phyloP scores from a whole-genome alignment of 2,888 invertebrate species.

The Drosophila acutilabella region DNA sequence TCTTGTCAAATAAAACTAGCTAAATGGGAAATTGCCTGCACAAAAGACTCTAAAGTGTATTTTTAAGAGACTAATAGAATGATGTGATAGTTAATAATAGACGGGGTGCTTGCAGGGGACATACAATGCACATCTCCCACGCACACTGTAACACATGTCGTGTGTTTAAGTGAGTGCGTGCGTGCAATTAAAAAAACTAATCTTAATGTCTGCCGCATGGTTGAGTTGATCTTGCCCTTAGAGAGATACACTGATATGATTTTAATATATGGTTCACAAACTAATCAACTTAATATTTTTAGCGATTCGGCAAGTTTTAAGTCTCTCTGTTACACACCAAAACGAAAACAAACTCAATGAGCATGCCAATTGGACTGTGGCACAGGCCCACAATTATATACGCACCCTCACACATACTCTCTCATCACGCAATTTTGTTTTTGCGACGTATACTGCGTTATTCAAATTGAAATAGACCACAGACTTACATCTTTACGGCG shows the following conservation, averaged over 20 bases:
- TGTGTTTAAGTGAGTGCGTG: not conserved
- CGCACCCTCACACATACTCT: constrained; percentile 13
- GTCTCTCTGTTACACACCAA: constrained; percentile 23
- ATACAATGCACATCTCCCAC: constrained; percentile 12
- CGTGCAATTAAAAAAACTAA: constrained; percentile 4
- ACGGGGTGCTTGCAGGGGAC: constrained; percentile 40
- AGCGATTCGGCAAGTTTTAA: constrained; percentile 21
- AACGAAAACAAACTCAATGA: constrained; percentile 64
- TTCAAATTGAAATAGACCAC: not conserved
- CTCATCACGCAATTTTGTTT: constrained; percentile 35
- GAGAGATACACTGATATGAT: constrained; percentile 22
- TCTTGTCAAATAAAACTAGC: constrained; percentile 36
- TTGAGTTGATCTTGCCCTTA: constrained; percentile 47
- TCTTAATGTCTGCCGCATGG: constrained; percentile 27
- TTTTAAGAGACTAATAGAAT: constrained; percentile 1
- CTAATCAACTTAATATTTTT: constrained; percentile 21
- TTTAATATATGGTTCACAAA: constrained; percentile 1
- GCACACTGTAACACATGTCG: constrained; percentile 20
- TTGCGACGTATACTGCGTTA: constrained; percentile 21
- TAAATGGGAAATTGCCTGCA: constrained; percentile 25
- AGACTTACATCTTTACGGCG: constrained; percentile 85
- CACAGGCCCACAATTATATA: constrained; percentile 22
- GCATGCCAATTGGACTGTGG: constrained; percentile 61
- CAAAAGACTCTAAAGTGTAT: constrained; percentile 10
- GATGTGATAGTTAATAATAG: constrained; percentile 54